These are phyloP conservation scores for Ernsta delagoae DNA, from an alignment of 2,888 invertebrate species.

Conservation along the genomic window DNA sequence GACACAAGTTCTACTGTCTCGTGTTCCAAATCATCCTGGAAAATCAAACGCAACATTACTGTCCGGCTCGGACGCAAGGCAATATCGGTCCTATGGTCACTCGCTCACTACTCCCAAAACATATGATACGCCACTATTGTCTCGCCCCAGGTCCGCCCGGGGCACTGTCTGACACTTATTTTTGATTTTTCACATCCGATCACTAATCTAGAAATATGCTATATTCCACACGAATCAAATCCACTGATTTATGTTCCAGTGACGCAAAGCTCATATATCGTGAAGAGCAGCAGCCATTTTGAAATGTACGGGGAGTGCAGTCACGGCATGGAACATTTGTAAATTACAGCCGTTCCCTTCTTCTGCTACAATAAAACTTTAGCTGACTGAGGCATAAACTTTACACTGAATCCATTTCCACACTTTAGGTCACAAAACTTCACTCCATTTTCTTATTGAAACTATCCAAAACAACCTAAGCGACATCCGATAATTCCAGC, in stretches of 20 bases:
- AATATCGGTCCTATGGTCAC: constrained; percentile 82
- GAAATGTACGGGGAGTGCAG: constrained; percentile 85
- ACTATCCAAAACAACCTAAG: constrained; percentile 85
- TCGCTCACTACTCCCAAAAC: constrained; percentile 81
- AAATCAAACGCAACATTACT: constrained; percentile 80
- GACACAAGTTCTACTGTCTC: constrained; percentile 76
- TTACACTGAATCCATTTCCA: constrained; percentile 76
- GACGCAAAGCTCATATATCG: constrained; percentile 86
- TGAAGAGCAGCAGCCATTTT: constrained; percentile 86
- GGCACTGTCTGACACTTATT: constrained; percentile 64
- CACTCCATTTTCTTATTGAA: constrained; percentile 79
- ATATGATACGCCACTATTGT: constrained; percentile 81
- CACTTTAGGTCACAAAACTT: constrained; percentile 76
- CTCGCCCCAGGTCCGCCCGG: constrained; percentile 64
- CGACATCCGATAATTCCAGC: constrained; percentile 86
- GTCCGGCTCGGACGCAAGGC: constrained; percentile 80
- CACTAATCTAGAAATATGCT: constrained; percentile 71
- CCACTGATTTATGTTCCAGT: constrained; percentile 83
- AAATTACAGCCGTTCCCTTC: constrained; percentile 71
- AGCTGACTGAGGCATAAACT: constrained; percentile 64
- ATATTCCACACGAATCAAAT: constrained; percentile 71
- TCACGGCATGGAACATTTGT: constrained; percentile 84
- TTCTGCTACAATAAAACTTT: constrained; percentile 58
- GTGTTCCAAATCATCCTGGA: constrained; percentile 80
- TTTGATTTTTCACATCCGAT: constrained; percentile 70